These are phyloP conservation scores for Numenius arquata DNA, from an alignment of 2,113 vertebrate genomes.

Conservation along the genomic window DNA sequence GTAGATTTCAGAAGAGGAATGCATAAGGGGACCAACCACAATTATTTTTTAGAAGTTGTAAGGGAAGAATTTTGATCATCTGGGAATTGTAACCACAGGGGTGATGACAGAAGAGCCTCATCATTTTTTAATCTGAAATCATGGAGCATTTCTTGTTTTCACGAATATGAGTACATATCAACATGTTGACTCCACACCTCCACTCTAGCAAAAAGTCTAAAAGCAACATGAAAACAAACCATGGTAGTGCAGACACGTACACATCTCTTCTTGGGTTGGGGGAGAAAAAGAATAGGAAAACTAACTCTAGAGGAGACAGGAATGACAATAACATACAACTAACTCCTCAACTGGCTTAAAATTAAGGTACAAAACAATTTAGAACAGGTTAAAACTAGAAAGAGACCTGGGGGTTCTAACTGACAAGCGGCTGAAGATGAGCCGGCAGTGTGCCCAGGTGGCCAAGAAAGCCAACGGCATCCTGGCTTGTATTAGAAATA, in stretches of 20 bases:
- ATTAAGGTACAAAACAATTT: neutral
- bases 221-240: neutral
- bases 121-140: neutral
- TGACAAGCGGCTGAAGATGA: no score
- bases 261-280: neutral
- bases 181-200: neutral
- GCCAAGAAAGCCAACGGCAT: no score
- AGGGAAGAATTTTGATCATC: neutral
- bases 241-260: rapidly evolving
- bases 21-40: neutral
- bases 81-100: neutral
- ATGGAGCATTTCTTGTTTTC: neutral
- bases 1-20: neutral
- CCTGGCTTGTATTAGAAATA: no score
- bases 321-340: neutral
- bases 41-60: neutral
- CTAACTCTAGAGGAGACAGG: neutral
- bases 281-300: neutral
- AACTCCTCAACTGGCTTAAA: neutral
- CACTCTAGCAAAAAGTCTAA: neutral
- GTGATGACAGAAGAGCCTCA: neutral
- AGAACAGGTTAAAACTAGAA: neutral
- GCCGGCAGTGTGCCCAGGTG: no score
- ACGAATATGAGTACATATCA: neutral
- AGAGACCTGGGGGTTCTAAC: no score